Base-by-base conservation (phyloP, 1,140 invertebrate species). In the Magallana gigas region DNA sequence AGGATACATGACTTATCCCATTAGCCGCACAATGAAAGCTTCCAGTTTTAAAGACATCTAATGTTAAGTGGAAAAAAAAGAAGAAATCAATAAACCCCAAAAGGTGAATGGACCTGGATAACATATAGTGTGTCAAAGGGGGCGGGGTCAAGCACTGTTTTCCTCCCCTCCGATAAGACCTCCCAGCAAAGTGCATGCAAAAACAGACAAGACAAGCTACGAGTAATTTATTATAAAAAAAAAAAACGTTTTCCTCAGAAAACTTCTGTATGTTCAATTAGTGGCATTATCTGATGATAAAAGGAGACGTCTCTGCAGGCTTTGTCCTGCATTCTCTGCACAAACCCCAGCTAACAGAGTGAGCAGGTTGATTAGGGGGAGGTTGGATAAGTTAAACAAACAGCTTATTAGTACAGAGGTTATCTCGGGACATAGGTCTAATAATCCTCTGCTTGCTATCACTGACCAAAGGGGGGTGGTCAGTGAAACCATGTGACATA, bases 251-350 rank as follows among this genome's bases (percentile, higher is more conserved):
- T 36, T 9, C 68, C 36, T 29, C 23, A 48, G 5, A 48, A 48
- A 76, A 76, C 68, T 76, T 76, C 68, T 76, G 36, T 76, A 29
- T 29, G 36, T 76, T 23, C 68, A 76, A 76, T 76, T 76, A 76
- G 68, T 76, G 29, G 18, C 36, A 76, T 76, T 29, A 29, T 29
- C 23, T 23, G 60, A 29, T 76, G 36, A 29, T 48, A 48, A 48
- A 48, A 8, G 29, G 12, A 76, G 68, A 76, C 8, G 23, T 2
- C 68, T 29, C 68, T 3, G 23, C 68, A 48, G 36, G 36, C 23
- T 29, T 76, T 48, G 68, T 76, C 68, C 68, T 76, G 23, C 18
- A 12, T 12, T 76, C 23, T 11, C 68, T 76, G 23, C 68, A 76
- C 23, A 29, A 29, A 12, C 29, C 68, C 36, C 8, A 5, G 36